Conservation (phyloP, 2,888 invertebrate genomes). For the Ormyrus rosae region DNA sequence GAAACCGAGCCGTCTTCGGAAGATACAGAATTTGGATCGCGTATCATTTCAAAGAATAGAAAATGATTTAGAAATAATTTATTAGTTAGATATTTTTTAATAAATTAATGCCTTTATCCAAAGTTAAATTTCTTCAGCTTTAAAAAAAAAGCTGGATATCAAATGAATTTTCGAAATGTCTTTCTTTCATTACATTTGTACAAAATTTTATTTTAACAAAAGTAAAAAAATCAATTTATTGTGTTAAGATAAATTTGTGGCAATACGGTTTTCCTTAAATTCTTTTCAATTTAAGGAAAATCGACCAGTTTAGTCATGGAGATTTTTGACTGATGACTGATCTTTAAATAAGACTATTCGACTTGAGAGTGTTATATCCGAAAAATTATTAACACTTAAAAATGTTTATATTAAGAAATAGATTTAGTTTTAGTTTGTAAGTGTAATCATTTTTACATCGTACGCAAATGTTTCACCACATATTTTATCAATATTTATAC, state of each 20-base stretch:
- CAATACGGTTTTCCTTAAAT: conserved; percentile 15
- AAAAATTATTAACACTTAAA: too few relatives aligned
- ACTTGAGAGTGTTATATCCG: neutral
- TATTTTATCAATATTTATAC: conserved; percentile 53
- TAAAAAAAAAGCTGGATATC: neutral
- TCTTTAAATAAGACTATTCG: conserved; percentile 2
- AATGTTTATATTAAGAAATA: conserved; percentile 1
- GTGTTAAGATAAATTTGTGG: neutral
- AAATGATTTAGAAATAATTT: conserved; percentile 47
- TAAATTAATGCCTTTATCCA: conserved; percentile 57
- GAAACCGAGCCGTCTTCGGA: conserved; percentile 28
- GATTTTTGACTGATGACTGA: conserved; percentile 10
- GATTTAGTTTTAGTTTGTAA: neutral
- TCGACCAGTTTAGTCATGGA: neutral
- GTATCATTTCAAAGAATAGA: conserved; percentile 62
- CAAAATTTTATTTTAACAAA: conserved; percentile 10
- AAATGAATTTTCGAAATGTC: neutral
- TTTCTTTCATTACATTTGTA: neutral
- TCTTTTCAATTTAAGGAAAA: conserved; percentile 29
- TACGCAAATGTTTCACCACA: conserved; percentile 22
- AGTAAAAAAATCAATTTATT: neutral
- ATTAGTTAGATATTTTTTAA: conserved; percentile 53
- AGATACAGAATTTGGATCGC: conserved; percentile 65
- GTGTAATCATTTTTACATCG: conserved; percentile 10
- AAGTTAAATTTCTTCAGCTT: neutral